Percentiles rank a stretch among this genome's conserved stretches.
Conservation (phyloP, 1,140 invertebrate genomes). For the Heliconius melpomene region DNA sequence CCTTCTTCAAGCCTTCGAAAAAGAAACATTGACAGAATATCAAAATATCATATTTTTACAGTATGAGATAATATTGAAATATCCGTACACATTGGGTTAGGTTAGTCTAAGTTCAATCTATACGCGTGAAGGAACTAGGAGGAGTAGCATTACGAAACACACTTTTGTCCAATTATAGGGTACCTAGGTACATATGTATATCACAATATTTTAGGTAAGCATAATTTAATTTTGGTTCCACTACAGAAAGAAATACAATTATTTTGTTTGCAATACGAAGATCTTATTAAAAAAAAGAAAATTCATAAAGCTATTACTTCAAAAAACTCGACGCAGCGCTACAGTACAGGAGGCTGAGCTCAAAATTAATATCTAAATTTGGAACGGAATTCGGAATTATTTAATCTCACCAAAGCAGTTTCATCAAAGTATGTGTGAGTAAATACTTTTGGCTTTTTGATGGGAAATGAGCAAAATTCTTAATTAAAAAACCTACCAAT, state of each 20-base stretch:
- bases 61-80: too few species aligned
- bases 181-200: not conserved
- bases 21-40: not conserved
- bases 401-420: constrained; percentile 23
- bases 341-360: constrained; percentile 45
- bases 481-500: not conserved
- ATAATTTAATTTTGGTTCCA: constrained; percentile 43
- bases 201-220: not conserved
- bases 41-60: not conserved
- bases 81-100: too few species aligned
- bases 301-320: constrained; percentile 67
- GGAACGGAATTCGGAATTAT: constrained; percentile 30
- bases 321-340: constrained; percentile 55
- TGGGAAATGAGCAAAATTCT: not conserved
- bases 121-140: too few species aligned
- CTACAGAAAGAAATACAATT: constrained; percentile 54
- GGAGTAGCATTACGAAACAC: too few species aligned
- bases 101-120: too few species aligned
- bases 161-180: too few species aligned
- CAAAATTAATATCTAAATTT: constrained; percentile 52
- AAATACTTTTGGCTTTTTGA: not conserved
- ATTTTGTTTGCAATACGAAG: constrained; percentile 56
- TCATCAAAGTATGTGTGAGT: constrained; percentile 16
- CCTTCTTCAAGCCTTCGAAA: too few species aligned
- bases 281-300: constrained; percentile 53